Evolutionary conservation across 2,797 vertebrate genomes (phyloP).

Genomic region (Falco biarmicus): DNA sequence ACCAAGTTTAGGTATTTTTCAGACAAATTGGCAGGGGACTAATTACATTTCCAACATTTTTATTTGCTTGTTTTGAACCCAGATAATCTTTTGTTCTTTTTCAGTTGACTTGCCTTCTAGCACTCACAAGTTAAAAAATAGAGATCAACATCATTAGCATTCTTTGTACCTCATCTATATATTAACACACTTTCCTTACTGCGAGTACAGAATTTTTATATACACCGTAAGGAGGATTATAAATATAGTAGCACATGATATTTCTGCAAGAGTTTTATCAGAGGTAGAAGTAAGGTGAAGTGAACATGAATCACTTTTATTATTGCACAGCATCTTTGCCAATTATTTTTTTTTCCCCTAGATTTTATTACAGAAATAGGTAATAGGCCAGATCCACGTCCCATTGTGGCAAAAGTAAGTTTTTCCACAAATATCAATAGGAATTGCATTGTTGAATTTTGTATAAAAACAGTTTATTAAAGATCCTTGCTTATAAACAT

Average conservation of each 20-base stretch:
- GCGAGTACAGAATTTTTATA: background rate
- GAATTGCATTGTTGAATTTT: background rate
- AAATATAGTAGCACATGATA: background rate
- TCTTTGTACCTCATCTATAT: constrained; percentile 38
- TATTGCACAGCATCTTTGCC: background rate
- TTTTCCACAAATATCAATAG: background rate
- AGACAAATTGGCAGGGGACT: constrained; percentile 18
- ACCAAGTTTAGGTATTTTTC: constrained; percentile 20
- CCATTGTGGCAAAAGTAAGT: background rate
- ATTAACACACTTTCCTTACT: constrained; percentile 14
- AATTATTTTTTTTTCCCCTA: background rate
- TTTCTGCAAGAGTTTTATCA: background rate
- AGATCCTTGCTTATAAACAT: background rate
- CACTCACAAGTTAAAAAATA: background rate
- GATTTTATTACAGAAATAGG: background rate
- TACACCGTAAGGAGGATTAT: background rate
- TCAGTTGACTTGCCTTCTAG: constrained; percentile 42
- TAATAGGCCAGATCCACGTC: background rate
- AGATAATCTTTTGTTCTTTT: constrained; percentile 63
- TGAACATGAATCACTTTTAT: background rate
- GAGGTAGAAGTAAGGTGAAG: background rate
- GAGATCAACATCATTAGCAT: constrained; percentile 46
- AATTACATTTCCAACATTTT: constrained; percentile 58
- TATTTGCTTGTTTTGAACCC: constrained; percentile 51
- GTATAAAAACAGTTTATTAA: background rate